Evolutionary conservation across 2,113 vertebrate genomes (phyloP).

Genomic region (Conger conger): DNA sequence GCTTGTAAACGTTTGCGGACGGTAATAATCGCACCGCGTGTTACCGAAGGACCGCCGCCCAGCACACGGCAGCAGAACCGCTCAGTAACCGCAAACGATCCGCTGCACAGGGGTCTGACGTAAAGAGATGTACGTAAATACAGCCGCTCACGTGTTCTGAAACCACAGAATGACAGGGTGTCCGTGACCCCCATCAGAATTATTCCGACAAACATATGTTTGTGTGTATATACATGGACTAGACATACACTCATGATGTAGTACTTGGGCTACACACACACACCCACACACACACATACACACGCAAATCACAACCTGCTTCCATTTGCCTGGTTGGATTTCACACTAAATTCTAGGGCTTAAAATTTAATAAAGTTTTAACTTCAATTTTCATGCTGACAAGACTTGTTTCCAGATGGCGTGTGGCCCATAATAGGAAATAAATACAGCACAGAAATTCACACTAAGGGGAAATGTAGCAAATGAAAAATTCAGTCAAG

Average conservation of each 20-base stretch:
- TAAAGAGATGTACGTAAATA: not conserved
- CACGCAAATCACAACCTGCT: too few relatives aligned
- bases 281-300: too few relatives aligned
- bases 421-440: too few relatives aligned
- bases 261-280: too few relatives aligned
- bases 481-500: too few relatives aligned
- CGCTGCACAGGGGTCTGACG: not conserved
- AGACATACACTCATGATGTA: not conserved
- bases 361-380: too few relatives aligned
- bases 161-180: not conserved
- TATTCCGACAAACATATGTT: not conserved
- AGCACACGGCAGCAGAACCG: not conserved
- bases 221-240: not conserved
- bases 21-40: not conserved
- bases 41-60: not conserved
- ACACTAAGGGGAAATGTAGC: too few relatives aligned
- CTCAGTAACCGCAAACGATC: not conserved
- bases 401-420: too few relatives aligned
- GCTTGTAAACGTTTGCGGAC: slow-evolving; percentile 9
- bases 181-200: not conserved
- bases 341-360: too few relatives aligned
- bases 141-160: not conserved
- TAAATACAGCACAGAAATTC: too few relatives aligned
- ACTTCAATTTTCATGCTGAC: too few relatives aligned
- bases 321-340: too few relatives aligned